These are phyloP conservation scores for Rhinoderma darwinii DNA, from an alignment of 2,113 vertebrate species.

Conservation along the genomic window DNA sequence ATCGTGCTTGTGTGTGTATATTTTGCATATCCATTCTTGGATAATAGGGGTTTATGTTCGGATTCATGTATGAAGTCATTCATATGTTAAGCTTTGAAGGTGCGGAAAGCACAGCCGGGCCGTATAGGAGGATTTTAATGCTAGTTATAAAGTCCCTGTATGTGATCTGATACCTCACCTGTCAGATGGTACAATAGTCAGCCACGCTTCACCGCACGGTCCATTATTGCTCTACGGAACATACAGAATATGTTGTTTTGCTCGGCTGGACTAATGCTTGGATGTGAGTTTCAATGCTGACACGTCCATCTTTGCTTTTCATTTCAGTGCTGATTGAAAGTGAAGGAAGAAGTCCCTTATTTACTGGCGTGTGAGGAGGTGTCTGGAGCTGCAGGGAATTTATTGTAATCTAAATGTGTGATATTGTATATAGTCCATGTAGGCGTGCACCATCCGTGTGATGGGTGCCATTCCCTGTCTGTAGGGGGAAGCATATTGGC, in stretches of 20 bases:
- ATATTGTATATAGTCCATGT: background rate
- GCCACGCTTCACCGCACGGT: background rate
- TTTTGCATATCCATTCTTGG: background rate
- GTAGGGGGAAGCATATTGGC: background rate
- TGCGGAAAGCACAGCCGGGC: background rate
- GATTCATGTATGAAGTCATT: background rate
- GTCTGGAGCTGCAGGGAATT: background rate
- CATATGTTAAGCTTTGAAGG: background rate
- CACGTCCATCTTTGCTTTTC: background rate
- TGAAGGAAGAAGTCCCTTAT: background rate
- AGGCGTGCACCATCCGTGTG: no score
- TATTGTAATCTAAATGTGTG: background rate
- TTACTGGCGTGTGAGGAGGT: background rate
- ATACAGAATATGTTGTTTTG: background rate
- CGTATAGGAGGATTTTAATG: background rate
- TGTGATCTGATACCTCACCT: background rate
- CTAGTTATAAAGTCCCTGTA: background rate
- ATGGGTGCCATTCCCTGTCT: background rate
- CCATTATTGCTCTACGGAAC: background rate
- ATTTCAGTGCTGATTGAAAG: background rate
- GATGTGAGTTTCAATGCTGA: background rate
- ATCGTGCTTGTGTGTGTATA: background rate
- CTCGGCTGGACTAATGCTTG: background rate
- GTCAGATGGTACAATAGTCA: background rate
- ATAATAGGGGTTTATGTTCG: background rate